Base-by-base conservation (phyloP, 1,140 invertebrate genomes). In the Musca domestica region DNA sequence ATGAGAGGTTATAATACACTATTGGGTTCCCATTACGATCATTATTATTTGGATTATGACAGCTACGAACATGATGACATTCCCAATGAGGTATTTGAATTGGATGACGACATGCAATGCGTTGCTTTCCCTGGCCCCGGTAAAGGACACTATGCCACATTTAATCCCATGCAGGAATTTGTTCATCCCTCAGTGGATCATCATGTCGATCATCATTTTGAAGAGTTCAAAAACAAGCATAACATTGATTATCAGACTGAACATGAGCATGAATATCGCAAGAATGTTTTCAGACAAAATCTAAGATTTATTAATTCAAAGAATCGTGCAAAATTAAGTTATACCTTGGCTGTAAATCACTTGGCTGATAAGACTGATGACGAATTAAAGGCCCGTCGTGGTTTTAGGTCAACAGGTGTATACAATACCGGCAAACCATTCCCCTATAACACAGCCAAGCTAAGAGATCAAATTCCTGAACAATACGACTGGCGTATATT, bases 141-240 rank as follows among this genome's bases (percentile, higher is more conserved):
- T 17, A 82, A 85, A 3, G 84, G 85, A 20, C 90, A 93, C 74
- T 83, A 89, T 75, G 89, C 90, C 64, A 92, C 90, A 2, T 94
- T 95, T 78, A 98, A 98, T 84, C 96, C 96, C 4, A 96, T 98
- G 89, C 88, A 86, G 54, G 95, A 98, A 84, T 98, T 95, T 74
- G 85, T 98, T 46, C 87, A 91, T 74, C 86, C 84, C 14, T 84
- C 86, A 71, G 80, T 87, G 41, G 88, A 92, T 49, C 74, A 81
- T 0, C 95, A 98, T 81, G 84, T 96, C 2, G 84, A 93, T 47
- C 82, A 86, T 56, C 89, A 90, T 75, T 98, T 98, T 82, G 82
- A 90, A 30, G 83, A 85, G 48, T 98, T 96, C 77, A 90, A 89
- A 73, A 84, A 74, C 0, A 87, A 86, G 56, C 94, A 98, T 76